phyloP scores from a whole-genome alignment of 2,888 invertebrate species.

The Drosophila diplacantha region DNA sequence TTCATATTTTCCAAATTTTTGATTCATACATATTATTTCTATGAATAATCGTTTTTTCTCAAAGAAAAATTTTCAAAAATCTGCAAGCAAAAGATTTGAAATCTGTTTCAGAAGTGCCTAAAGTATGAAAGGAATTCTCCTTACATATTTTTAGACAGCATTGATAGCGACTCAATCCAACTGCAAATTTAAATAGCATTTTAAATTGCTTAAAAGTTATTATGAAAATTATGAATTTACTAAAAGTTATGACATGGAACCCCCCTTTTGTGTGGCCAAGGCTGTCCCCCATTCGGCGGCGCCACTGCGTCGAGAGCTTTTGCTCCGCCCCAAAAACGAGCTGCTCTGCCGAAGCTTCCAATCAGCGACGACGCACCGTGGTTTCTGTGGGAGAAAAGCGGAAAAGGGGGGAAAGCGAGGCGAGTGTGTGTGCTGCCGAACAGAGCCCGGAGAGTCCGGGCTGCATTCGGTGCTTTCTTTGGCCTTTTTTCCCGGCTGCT shows the following conservation, averaged over 20 bases:
- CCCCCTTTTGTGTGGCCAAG: constrained; percentile 17
- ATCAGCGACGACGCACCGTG: constrained; percentile 59
- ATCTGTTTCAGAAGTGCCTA: not conserved
- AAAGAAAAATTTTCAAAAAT: not conserved
- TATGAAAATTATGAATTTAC: constrained; percentile 2
- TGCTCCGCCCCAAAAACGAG: constrained; percentile 68
- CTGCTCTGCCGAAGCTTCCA: constrained; percentile 37
- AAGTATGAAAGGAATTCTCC: too few species aligned
- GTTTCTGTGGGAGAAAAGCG: constrained; percentile 23
- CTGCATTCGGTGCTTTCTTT: constrained; percentile 44
- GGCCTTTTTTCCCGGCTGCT: constrained; percentile 11
- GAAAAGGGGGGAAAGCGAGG: constrained; percentile 38
- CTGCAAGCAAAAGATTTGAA: not conserved
- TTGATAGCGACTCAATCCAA: not conserved
- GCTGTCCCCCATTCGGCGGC: constrained; percentile 48
- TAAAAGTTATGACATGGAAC: not conserved
- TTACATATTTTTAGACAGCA: too few species aligned
- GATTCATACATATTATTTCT: not conserved
- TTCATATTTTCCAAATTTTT: not conserved
- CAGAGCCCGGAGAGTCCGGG: constrained; percentile 25
- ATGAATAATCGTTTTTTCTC: too few species aligned
- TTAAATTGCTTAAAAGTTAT: not conserved
- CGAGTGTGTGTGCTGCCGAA: constrained; percentile 48
- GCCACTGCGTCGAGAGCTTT: constrained; percentile 59
- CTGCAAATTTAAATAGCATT: not conserved